These are phyloP conservation scores for Yponomeuta evonymella DNA, from an alignment of 2,888 invertebrate species.

Conservation along the genomic window DNA sequence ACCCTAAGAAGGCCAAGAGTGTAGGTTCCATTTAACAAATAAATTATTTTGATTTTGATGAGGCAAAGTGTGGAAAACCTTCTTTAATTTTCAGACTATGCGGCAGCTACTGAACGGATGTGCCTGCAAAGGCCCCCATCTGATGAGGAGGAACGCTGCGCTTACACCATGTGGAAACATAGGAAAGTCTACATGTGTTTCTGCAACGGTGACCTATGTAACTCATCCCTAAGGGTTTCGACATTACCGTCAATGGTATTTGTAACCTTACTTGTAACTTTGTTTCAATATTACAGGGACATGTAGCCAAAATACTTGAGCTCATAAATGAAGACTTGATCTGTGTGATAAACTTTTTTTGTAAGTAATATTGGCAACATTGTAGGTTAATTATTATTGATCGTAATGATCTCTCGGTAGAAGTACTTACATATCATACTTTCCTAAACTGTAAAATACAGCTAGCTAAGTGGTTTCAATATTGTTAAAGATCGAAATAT, in stretches of 20 bases:
- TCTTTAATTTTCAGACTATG: slow-evolving; percentile 81
- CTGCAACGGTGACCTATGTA: slow-evolving; percentile 93
- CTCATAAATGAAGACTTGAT: slow-evolving; percentile 2
- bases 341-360: not conserved
- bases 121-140: slow-evolving; percentile 92
- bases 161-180: slow-evolving; percentile 88
- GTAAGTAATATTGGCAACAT: too few relatives aligned
- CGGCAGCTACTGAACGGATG: slow-evolving; percentile 89
- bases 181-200: slow-evolving; percentile 93
- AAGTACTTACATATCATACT: too few relatives aligned
- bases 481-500: not conserved
- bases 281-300: slow-evolving; percentile 30
- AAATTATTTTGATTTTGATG: too few relatives aligned
- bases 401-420: too few relatives aligned
- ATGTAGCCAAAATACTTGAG: slow-evolving; percentile 6
- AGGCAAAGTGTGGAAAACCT: not conserved
- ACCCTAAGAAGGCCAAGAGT: too few relatives aligned
- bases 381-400: too few relatives aligned
- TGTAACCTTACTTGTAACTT: slow-evolving; percentile 31
- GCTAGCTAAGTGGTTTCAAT: too few relatives aligned
- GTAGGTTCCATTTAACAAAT: too few relatives aligned
- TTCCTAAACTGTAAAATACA: too few relatives aligned
- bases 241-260: slow-evolving; percentile 32
- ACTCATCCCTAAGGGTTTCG: slow-evolving; percentile 44
- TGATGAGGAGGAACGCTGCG: slow-evolving; percentile 92